These are phyloP conservation scores for Liodrosophila aerea DNA, from an alignment of 2,888 invertebrate species.

Conservation along the genomic window DNA sequence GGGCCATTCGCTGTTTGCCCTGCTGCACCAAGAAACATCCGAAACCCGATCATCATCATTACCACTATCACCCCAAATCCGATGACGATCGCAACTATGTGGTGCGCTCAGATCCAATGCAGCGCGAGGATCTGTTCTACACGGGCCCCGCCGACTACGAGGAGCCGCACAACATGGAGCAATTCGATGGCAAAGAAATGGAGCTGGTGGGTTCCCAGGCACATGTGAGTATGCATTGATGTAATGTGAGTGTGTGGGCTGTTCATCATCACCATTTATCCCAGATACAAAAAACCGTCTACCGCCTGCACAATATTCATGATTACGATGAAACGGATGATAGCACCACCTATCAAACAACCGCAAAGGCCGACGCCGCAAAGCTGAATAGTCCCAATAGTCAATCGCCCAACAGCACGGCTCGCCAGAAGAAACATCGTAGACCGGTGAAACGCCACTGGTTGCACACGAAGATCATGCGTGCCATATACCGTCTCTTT, in stretches of 20 bases:
- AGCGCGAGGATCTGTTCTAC: constrained; percentile 89
- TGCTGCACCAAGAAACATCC: constrained; percentile 2
- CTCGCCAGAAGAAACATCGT: constrained; percentile 19
- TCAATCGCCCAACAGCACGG: neutral
- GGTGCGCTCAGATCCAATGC: constrained; percentile 83
- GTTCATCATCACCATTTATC: no score
- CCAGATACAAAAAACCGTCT: constrained; percentile 51
- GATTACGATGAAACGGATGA: constrained; percentile 32
- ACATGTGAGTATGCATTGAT: constrained; percentile 35
- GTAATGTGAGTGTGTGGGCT: no score
- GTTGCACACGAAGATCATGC: constrained; percentile 47
- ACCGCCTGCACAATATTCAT: constrained; percentile 49
- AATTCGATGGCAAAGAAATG: constrained; percentile 52
- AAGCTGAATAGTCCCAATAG: no score
- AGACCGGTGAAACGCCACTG: constrained; percentile 36
- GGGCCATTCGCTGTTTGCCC: constrained; percentile 9
- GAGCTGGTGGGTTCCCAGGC: constrained; percentile 41
- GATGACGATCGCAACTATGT: constrained; percentile 36
- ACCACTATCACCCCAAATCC: neutral
- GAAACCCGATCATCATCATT: neutral
- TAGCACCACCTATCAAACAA: no score
- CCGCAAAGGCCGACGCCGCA: no score
- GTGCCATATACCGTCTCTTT: constrained; percentile 63
- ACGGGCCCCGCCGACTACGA: constrained; percentile 64
- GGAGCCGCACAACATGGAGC: constrained; percentile 32